Base-by-base conservation (phyloP, 2,113 vertebrate species). In the Panthera tigris region DNA sequence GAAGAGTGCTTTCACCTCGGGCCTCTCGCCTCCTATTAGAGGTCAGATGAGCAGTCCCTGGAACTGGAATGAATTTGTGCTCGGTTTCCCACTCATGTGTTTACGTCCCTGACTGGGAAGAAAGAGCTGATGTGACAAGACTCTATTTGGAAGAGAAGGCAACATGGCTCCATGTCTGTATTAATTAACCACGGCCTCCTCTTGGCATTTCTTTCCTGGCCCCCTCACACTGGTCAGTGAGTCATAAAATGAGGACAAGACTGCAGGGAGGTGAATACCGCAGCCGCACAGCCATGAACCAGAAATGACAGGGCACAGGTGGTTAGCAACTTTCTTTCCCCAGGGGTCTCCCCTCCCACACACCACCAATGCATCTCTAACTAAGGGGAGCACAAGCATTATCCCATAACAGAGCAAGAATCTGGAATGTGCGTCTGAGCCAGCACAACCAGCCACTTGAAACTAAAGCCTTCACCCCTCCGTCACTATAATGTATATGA, bases 251-350 rank as follows among this genome's bases (percentile, higher is more conserved):
- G 55, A 91, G 87, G 88, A 84, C 71, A 63, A 41, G 71, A 23
- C 71, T 96, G 95, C 15, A 1, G 81, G 88, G 97, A 91, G 80
- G 25, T 15, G 63, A 68, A 76, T 10, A 50, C 61, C 84, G 79
- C 95, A 97, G 95, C 96, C 96, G 95, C 82, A 71, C 7, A 39
- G 65, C 48, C 74, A 9, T 12, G 92, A 94, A 66, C 92, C 69
- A 83, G 90, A 74, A 93, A 85, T 18, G 86, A 85, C 52, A 66
- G 68, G 88, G 82, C 89, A 71, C 65, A 91, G 94, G 96, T 95
- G 92, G 90, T 57, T 33, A 8, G 27, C 14, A 2, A 4, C 45
- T 2, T 57, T 36, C 87, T 18, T 11, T 55, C 94, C 78, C 89
- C 14, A 0, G 4, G 61, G 52, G 31, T 61, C 45, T 33, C 57